phyloP scores from a whole-genome alignment of 2,797 vertebrate genomes.

The Parambassis ranga region DNA sequence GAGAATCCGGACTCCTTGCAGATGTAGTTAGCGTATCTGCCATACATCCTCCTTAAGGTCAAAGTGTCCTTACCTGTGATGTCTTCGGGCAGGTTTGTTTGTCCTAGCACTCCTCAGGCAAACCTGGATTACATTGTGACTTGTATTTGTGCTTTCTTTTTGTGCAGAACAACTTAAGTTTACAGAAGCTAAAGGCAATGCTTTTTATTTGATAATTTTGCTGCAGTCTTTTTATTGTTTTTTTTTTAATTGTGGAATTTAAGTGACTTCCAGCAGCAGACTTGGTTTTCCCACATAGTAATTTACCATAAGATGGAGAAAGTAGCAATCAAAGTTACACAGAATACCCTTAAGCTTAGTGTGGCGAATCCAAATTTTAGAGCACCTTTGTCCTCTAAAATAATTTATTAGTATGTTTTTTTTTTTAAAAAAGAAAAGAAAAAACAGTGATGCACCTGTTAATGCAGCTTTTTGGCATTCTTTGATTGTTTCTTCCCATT shows the following conservation, averaged over 20 bases:
- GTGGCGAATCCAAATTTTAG: background rate
- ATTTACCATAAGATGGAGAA: background rate
- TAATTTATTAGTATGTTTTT: background rate
- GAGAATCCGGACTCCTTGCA: background rate
- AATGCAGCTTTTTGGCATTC: conserved; percentile 7
- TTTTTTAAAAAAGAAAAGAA: background rate
- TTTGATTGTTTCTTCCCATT: background rate
- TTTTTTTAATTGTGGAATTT: background rate
- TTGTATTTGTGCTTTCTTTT: conserved; percentile 6
- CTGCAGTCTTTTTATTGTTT: conserved; percentile 1
- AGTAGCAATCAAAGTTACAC: background rate
- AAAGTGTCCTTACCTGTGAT: conserved; percentile 29
- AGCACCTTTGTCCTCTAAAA: background rate
- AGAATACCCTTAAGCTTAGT: too few relatives aligned
- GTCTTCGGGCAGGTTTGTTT: conserved; percentile 4
- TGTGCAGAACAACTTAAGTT: conserved; percentile 41
- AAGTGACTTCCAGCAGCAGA: background rate
- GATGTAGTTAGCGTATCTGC: background rate
- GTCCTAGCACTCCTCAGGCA: conserved; percentile 45
- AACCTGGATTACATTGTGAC: conserved; percentile 1
- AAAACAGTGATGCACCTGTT: background rate
- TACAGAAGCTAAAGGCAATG: conserved; percentile 29
- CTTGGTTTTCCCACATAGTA: background rate
- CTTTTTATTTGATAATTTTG: conserved; percentile 22
- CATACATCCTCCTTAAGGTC: conserved; percentile 7